Percentiles rank a stretch among this genome's conserved stretches.
Conservation (phyloP, 2,113 vertebrate genomes). For the Megaceryle maxima region DNA sequence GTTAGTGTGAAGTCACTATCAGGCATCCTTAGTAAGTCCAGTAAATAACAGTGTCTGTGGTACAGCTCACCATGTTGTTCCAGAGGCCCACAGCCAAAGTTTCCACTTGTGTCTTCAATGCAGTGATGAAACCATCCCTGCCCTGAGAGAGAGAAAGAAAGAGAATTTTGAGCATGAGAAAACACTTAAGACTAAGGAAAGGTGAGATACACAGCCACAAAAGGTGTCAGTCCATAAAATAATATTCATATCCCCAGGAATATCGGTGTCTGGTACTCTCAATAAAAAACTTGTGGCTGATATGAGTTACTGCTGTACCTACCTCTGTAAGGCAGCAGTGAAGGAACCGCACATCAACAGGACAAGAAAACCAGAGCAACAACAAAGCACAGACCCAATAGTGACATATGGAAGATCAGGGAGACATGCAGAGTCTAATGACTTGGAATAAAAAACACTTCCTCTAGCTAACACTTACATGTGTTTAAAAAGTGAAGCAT, state of each 20-base stretch:
- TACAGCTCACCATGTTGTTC: constrained; percentile 71
- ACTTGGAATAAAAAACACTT: neutral
- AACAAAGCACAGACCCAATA: neutral
- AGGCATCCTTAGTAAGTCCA: rapidly evolving
- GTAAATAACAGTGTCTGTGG: neutral
- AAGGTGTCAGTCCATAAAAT: neutral
- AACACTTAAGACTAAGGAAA: neutral
- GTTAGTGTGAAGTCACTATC: neutral
- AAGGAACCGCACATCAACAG: neutral
- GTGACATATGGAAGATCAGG: neutral
- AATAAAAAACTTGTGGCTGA: neutral
- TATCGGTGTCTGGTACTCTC: neutral
- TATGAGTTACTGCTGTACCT: neutral
- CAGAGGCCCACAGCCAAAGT: constrained; percentile 59
- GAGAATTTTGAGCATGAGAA: neutral
- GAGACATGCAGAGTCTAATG: neutral
- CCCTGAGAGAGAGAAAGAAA: constrained; percentile 47
- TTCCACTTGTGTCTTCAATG: neutral
- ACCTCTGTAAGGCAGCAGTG: neutral
- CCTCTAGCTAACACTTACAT: neutral
- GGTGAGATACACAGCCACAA: neutral
- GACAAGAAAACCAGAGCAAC: neutral
- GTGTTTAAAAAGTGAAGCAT: neutral
- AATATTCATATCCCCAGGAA: neutral
- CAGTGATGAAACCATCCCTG: neutral